phyloP scores from a whole-genome alignment of 2,888 invertebrate species.

The Drosophila helvetica region DNA sequence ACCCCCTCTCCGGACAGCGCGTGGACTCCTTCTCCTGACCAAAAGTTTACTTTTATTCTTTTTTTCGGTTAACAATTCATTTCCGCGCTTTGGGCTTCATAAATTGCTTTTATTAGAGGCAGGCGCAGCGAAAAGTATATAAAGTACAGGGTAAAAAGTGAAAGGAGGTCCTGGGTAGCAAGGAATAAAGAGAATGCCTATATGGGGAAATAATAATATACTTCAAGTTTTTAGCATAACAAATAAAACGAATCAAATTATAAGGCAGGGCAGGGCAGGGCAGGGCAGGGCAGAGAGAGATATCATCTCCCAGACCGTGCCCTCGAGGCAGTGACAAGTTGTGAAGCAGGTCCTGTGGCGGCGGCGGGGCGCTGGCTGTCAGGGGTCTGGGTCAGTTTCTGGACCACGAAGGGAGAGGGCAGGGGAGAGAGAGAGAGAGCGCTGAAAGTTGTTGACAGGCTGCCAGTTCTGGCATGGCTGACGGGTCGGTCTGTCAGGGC shows the following conservation, averaged over 20 bases:
- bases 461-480: conserved; percentile 29
- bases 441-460: conserved; percentile 77
- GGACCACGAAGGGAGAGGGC: conserved; percentile 6
- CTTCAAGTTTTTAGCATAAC: conserved; percentile 77
- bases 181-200: conserved; percentile 19
- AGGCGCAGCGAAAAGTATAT: conserved; percentile 43
- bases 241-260: conserved; percentile 79
- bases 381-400: conserved; percentile 24
- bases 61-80: conserved; percentile 71
- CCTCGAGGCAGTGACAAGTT: conserved; percentile 77
- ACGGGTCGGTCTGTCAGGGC: background rate
- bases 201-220: conserved; percentile 71
- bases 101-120: conserved; percentile 76
- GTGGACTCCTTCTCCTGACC: conserved; percentile 22
- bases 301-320: conserved; percentile 28
- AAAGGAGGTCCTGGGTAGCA: background rate
- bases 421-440: background rate
- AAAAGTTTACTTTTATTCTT: conserved; percentile 48
- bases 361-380: background rate
- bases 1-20: background rate
- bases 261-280: conserved; percentile 2
- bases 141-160: conserved; percentile 19
- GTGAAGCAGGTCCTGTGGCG: conserved; percentile 48
- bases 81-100: conserved; percentile 80
- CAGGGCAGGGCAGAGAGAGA: background rate